Conservation (phyloP, 2,888 invertebrate genomes). For the Autographa gamma region DNA sequence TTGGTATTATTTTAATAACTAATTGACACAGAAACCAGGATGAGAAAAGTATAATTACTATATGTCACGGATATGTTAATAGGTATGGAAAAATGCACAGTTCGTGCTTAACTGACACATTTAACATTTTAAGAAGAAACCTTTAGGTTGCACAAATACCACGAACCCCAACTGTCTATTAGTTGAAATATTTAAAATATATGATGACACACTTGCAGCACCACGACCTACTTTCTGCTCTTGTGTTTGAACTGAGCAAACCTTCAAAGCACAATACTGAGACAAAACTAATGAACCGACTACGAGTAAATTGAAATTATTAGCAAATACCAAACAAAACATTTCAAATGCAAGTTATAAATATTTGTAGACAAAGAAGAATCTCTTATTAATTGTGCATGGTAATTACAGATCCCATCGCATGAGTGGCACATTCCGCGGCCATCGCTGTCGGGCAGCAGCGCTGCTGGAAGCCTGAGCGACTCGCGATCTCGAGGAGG, state of each 20-base stretch:
- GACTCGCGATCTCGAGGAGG: conserved; percentile 86
- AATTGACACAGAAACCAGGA: too few species aligned
- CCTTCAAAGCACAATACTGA: conserved; percentile 12
- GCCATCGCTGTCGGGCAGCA: conserved; percentile 91
- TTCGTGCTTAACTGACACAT: background rate
- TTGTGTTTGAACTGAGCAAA: conserved; percentile 26
- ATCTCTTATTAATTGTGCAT: conserved; percentile 21
- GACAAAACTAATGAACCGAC: background rate
- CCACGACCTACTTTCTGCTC: conserved; percentile 48
- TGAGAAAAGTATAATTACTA: too few species aligned
- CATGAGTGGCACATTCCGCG: conserved; percentile 94
- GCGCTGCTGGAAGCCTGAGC: conserved; percentile 74
- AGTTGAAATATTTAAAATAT: conserved; percentile 44
- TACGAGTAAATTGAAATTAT: background rate
- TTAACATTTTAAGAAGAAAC: background rate
- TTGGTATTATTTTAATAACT: too few species aligned
- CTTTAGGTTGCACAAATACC: background rate
- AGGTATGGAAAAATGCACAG: background rate
- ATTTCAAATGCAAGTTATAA: background rate
- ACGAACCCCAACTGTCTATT: conserved; percentile 21
- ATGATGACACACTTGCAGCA: conserved; percentile 45
- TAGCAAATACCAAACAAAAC: background rate
- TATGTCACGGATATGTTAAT: too few species aligned
- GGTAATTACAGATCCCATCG: conserved; percentile 77
- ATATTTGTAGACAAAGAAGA: background rate